Conservation (phyloP, 2,888 invertebrate genomes). For the Torymus tubicola region DNA sequence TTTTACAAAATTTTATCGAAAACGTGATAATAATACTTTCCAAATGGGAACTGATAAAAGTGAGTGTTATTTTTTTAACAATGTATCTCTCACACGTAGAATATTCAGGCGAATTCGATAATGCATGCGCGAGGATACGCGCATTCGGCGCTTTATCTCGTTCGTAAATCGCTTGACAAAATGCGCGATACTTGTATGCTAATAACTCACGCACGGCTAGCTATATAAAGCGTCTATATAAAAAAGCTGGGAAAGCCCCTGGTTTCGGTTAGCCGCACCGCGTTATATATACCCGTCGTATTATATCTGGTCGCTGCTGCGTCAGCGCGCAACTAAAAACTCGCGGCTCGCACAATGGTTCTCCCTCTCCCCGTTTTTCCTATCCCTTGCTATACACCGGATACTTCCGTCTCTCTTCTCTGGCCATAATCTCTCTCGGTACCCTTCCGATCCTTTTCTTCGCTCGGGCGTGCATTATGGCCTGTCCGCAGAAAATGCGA, state of each 20-base stretch:
- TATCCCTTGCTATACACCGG: background rate
- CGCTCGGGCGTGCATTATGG: conserved; percentile 47
- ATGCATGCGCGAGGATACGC: conserved; percentile 56
- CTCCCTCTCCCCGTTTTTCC: background rate
- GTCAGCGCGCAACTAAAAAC: conserved; percentile 26
- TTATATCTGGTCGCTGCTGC: conserved; percentile 37
- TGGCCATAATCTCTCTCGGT: conserved; percentile 23
- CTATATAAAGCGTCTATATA: conserved; percentile 49
- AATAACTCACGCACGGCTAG: conserved; percentile 72
- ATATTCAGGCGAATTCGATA: conserved; percentile 57
- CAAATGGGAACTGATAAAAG: background rate
- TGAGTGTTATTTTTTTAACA: conserved; percentile 6
- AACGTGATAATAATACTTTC: conserved; percentile 33
- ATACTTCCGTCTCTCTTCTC: conserved; percentile 13
- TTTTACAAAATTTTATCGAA: background rate
- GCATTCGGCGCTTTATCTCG: conserved; percentile 64
- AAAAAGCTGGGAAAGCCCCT: conserved; percentile 56
- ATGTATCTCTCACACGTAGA: background rate
- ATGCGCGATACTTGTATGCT: conserved; percentile 70
- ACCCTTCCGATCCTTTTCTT: conserved; percentile 48
- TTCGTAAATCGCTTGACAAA: conserved; percentile 67
- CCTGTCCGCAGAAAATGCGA: conserved; percentile 41
- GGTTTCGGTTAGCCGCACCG: conserved; percentile 65
- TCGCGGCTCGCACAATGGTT: conserved; percentile 37
- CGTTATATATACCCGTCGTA: conserved; percentile 47